These are phyloP conservation scores for Philaethria dido DNA, from an alignment of 2,888 invertebrate genomes.

Conservation along the genomic window DNA sequence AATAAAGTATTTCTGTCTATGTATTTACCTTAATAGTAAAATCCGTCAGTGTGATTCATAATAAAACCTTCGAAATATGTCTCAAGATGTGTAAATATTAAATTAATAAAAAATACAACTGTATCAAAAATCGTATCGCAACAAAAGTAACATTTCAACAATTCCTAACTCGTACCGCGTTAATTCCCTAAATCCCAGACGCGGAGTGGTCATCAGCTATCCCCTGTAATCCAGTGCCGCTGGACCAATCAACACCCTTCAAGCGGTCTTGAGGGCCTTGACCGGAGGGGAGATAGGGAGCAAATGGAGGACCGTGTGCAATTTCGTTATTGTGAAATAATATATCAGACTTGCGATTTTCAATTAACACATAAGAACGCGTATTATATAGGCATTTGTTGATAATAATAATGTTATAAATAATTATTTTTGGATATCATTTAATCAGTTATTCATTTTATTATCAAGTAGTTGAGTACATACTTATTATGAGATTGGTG, in stretches of 20 bases:
- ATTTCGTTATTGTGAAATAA: conserved; percentile 6
- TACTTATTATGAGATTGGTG: no score
- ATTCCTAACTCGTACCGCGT: conserved; percentile 50
- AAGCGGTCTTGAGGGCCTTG: conserved; percentile 54
- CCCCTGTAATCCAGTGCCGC: conserved; percentile 74
- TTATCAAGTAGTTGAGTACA: no score
- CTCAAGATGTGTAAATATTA: not conserved
- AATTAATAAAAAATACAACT: not conserved
- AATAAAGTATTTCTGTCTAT: no score
- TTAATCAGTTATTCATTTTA: no score
- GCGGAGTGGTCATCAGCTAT: conserved; percentile 71
- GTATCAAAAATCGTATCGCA: conserved; percentile 7
- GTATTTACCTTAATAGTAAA: no score
- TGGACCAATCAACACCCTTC: conserved; percentile 75
- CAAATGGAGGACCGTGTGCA: conserved; percentile 12
- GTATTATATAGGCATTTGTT: no score
- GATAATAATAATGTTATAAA: no score
- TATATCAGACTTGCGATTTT: not conserved
- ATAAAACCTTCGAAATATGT: not conserved
- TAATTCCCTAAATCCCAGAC: conserved; percentile 70
- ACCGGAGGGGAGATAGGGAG: conserved; percentile 43
- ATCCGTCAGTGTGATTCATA: no score
- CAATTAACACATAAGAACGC: not conserved
- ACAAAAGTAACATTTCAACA: conserved; percentile 26
- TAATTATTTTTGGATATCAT: no score